A percentile compares a stretch with the other conserved stretches of the same genome.
Evolutionary conservation across 2,797 vertebrate genomes (phyloP).

Genomic region (Syncerus caffer): DNA sequence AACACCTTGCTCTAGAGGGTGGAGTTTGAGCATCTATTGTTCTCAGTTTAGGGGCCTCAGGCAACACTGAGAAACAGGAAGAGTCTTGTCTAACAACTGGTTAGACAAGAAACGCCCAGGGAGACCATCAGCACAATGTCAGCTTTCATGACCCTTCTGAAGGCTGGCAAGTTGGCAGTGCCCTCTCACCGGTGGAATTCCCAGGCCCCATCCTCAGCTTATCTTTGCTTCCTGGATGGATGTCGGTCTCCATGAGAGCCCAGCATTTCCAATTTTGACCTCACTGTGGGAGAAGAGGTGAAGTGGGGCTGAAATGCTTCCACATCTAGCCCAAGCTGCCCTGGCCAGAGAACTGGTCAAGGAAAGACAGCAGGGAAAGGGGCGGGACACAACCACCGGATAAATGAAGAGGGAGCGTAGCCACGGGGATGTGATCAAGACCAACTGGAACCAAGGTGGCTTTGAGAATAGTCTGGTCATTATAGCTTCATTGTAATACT

Average conservation of each 20-base stretch:
- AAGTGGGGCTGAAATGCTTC: neutral
- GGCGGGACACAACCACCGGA: neutral
- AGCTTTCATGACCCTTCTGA: neutral
- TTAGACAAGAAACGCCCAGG: neutral
- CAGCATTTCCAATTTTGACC: neutral
- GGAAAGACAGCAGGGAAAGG: neutral
- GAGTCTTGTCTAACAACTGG: neutral
- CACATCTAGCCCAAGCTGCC: neutral
- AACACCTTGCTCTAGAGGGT: neutral
- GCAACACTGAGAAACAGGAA: neutral
- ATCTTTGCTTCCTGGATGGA: neutral
- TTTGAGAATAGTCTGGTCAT: neutral
- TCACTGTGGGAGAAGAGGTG: neutral
- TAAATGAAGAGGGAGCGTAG: neutral
- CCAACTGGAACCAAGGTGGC: too few species aligned
- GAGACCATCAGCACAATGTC: neutral
- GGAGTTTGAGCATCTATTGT: neutral
- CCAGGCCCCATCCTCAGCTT: neutral
- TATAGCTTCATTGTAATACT: neutral
- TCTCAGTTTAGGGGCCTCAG: neutral
- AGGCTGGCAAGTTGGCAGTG: neutral
- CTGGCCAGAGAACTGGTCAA: neutral
- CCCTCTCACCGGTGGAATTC: neutral
- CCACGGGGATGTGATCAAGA: neutral
- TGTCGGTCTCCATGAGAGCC: neutral